A percentile compares a stretch with the other conserved stretches of the same genome.
Conservation (phyloP, 2,888 invertebrate species). For the Microplitis manilae region DNA sequence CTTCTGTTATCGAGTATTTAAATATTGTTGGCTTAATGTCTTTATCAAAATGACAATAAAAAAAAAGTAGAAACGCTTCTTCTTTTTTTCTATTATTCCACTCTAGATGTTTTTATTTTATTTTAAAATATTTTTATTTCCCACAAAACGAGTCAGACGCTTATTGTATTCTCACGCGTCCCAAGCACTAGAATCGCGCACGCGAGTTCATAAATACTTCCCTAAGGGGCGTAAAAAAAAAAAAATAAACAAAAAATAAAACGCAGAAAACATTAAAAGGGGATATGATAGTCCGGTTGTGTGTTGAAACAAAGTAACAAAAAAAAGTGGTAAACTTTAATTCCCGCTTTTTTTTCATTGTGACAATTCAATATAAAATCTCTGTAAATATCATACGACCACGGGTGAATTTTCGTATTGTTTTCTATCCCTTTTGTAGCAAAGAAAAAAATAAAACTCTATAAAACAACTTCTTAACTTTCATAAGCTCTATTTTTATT, state of each 20-base stretch:
- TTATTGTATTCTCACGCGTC: slow-evolving; percentile 38
- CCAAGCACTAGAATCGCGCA: slow-evolving; percentile 31
- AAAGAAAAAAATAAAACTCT: neutral
- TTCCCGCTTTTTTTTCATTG: slow-evolving; percentile 41
- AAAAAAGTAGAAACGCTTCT: slow-evolving; percentile 10
- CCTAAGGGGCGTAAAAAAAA: slow-evolving; percentile 24
- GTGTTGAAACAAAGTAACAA: slow-evolving; percentile 31
- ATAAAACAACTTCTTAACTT: slow-evolving; percentile 4
- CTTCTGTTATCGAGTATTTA: neutral
- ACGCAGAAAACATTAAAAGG: slow-evolving; percentile 26
- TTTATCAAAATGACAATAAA: slow-evolving; percentile 8
- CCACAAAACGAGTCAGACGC: slow-evolving; percentile 28
- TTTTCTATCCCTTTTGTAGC: slow-evolving; percentile 32
- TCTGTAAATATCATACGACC: slow-evolving; percentile 33
- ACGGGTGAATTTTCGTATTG: slow-evolving; percentile 43
- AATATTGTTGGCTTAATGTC: slow-evolving; percentile 19
- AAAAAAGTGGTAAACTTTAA: slow-evolving; percentile 45
- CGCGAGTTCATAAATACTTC: slow-evolving; percentile 39
- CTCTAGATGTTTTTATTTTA: slow-evolving; percentile 17
- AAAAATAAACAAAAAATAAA: slow-evolving; percentile 33
- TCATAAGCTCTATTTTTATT: slow-evolving; percentile 2
- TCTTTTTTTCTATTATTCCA: slow-evolving; percentile 16
- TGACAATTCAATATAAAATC: slow-evolving; percentile 39
- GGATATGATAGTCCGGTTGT: slow-evolving; percentile 10
- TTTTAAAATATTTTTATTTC: slow-evolving; percentile 32